Percentiles rank a stretch among this genome's conserved stretches.
Conservation (phyloP, 1,140 invertebrate genomes). For the Doryteuthis pealeii region DNA sequence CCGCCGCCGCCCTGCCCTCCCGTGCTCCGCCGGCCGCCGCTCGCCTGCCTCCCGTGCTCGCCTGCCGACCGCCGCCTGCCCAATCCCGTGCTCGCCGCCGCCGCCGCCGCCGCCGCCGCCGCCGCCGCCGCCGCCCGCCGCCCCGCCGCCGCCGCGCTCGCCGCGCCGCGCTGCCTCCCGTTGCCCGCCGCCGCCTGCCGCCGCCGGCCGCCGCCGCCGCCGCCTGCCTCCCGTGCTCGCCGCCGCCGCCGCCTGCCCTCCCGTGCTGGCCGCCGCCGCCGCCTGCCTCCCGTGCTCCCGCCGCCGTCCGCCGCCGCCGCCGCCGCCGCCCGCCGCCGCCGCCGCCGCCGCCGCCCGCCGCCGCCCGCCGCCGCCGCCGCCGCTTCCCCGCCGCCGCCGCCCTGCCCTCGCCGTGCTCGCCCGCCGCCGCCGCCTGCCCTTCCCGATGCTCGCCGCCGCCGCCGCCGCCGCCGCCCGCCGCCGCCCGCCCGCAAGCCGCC, state of each 20-base stretch:
- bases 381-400: neutral
- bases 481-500: neutral
- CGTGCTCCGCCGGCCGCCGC: too few species aligned
- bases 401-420: conserved; percentile 5
- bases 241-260: too few species aligned
- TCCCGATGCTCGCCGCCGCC: neutral
- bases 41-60: neutral
- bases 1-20: neutral
- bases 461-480: conserved; percentile 3
- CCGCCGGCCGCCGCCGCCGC: too few species aligned
- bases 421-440: neutral
- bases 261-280: too few species aligned
- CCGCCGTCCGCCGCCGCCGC: too few species aligned
- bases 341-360: neutral
- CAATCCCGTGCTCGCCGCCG: neutral
- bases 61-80: neutral
- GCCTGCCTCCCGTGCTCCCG: conserved; percentile 11
- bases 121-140: conserved; percentile 1
- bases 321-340: neutral
- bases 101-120: neutral
- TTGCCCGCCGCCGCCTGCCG: too few species aligned
- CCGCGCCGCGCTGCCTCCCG: too few species aligned
- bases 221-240: too few species aligned
- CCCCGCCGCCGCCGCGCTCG: conserved; percentile 3
- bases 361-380: neutral